Conservation (phyloP, 2,113 vertebrate genomes). For the Poeciliopsis occidentalis region DNA sequence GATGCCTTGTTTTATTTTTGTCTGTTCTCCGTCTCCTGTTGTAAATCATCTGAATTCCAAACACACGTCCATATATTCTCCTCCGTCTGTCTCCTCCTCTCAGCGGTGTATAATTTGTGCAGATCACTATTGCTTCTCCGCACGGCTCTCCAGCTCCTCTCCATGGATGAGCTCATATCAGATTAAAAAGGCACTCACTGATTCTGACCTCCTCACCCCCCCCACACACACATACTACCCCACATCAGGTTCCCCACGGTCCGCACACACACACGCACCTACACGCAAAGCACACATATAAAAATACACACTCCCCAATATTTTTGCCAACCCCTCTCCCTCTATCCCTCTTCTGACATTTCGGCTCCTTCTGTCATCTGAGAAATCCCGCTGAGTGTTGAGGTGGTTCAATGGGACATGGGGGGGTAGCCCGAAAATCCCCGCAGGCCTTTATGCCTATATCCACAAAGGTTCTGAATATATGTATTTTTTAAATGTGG, state of each 20-base stretch:
- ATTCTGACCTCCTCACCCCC: conserved; percentile 53
- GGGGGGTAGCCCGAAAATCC: conserved; percentile 34
- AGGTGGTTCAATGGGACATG: conserved; percentile 55
- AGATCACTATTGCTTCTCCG: conserved; percentile 68
- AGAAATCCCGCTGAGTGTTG: conserved; percentile 63
- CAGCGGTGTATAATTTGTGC: conserved; percentile 65
- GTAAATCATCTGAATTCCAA: conserved; percentile 65
- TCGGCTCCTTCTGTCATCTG: conserved; percentile 68
- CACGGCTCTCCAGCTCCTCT: conserved; percentile 68
- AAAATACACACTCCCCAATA: not conserved
- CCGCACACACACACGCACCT: conserved; percentile 7
- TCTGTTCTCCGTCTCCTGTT: conserved; percentile 4
- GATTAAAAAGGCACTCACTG: conserved; percentile 68
- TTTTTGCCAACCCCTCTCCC: conserved; percentile 51
- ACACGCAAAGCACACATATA: not conserved
- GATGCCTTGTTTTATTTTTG: conserved; percentile 13
- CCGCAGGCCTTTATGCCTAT: conserved; percentile 39
- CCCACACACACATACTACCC: conserved; percentile 29
- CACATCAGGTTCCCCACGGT: conserved; percentile 53
- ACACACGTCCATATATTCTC: conserved; percentile 51
- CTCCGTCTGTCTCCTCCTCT: conserved; percentile 48
- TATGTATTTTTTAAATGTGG: conserved; percentile 15
- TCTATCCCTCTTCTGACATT: conserved; percentile 73
- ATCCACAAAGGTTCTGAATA: conserved; percentile 54
- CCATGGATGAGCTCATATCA: conserved; percentile 71